These are phyloP conservation scores for Euplexia lucipara DNA, from an alignment of 2,888 invertebrate genomes.

Conservation along the genomic window DNA sequence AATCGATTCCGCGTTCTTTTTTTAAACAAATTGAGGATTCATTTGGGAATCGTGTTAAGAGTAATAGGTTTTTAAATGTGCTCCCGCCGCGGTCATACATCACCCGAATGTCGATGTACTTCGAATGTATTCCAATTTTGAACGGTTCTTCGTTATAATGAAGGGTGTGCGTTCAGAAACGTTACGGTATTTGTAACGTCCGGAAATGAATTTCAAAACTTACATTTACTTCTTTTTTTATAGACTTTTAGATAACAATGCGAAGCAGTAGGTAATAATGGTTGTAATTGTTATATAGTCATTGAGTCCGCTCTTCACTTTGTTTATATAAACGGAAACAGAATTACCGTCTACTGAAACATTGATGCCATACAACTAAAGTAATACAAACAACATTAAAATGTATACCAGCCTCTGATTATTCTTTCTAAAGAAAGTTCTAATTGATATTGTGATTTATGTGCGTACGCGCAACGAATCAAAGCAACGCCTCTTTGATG, in stretches of 20 bases:
- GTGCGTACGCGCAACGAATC: constrained; percentile 48
- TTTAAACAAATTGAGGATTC: constrained; percentile 77
- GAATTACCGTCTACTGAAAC: constrained; percentile 5
- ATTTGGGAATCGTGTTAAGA: constrained; percentile 76
- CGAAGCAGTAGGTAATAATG: no score
- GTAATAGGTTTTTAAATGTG: constrained; percentile 86
- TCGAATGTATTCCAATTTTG: constrained; percentile 57
- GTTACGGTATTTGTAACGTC: background rate
- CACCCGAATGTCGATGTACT: constrained; percentile 68
- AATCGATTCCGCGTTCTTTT: constrained; percentile 72
- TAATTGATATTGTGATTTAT: constrained; percentile 69
- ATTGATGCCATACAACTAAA: background rate
- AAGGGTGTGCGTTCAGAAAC: constrained; percentile 6
- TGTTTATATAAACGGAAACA: background rate
- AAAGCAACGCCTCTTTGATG: constrained; percentile 63
- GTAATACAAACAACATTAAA: constrained; percentile 12
- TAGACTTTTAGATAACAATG: no score
- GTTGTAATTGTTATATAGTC: no score
- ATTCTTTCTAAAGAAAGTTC: constrained; percentile 55
- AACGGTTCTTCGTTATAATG: constrained; percentile 17
- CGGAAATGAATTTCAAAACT: no score
- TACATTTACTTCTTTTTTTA: no score
- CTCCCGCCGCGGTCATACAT: constrained; percentile 75
- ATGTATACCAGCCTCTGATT: constrained; percentile 22
- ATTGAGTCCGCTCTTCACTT: no score